Evolutionary conservation across 2,797 vertebrate genomes (phyloP), one percentile per base, ranked within the genome.

Genomic region (Leucoraja ocellata): DNA sequence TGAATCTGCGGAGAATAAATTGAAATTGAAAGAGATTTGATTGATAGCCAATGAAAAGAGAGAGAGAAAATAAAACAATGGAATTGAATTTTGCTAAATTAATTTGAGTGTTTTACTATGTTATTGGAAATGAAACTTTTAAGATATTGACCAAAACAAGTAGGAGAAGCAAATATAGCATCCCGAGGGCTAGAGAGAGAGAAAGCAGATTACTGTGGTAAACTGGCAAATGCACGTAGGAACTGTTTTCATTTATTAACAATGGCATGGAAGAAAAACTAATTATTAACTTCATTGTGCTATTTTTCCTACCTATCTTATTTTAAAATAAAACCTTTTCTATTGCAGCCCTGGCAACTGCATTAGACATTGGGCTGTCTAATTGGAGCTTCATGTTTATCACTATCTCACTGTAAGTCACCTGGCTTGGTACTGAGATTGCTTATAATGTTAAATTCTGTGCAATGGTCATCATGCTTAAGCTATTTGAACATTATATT

Each of bases 371-470:
- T 94, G 98, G 98, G 92, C 96, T 99, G 94, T 99, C 98, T 95
- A 99, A 99, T 95, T 99, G 98, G 98, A 99, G 98, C 96, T 98
- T 99, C 96, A 97, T 99, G 73, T 99, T 98, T 94, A 97, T 99
- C 96, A 98, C 98, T 10, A 98, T 99, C 84, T 99, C 98, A 91
- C 96, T 99, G 98, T 99, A 96, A 98, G 98, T 97, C 94, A 93
- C 9, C 3, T 21, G 36, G 25, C 88, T 91, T 73, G 39, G 1
- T 46, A 71, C 21, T 36, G 65, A 9, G 36, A 39, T 36, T 73
- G 88, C 9, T 91, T 21, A 46, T 46, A 54, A 54, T 54, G 46
- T 54, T 54, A 32, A 4, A 13, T 39, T n/a, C n/a, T 23, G 14
- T 39, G 36, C 18, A 91, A 91, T 9, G 39, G n/a, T 91, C n/a